Base-by-base conservation (phyloP, 2,797 vertebrate species). In the Carapus acus region DNA sequence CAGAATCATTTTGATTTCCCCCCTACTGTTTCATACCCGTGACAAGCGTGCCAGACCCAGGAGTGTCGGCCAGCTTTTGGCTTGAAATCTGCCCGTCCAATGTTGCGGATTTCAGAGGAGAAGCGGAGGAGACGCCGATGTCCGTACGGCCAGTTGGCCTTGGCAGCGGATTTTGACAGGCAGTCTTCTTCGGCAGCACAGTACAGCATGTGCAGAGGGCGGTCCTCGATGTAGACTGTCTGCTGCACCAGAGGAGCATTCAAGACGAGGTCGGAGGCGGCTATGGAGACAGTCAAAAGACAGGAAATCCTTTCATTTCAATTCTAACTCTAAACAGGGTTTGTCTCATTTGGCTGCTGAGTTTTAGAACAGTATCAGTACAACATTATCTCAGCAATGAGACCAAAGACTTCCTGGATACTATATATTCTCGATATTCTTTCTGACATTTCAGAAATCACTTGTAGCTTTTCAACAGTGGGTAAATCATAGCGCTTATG, bases 31-130 rank as follows among this genome's bases (percentile, higher is more conserved):
- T 33, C 31, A 33, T 88, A 99, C 96, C 92, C 91, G 2, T 99
- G 96, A 53, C 96, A 99, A 54, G 96, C 94, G 0, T 99, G 96
- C 96, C 96, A 99, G 69, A 99, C 90, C 96, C 96, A 99, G 15
- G 96, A 97, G 83, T 99, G 96, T 11, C 94, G 89, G 1, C 96
- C 94, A 0, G 94, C 93, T 71, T 97, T 98, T 23, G 96, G 96
- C 33, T 95, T 90, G 80, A 99, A 99, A 78, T 99, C 96, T 0
- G 96, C 93, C 0, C 95, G 89, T 2, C 96, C 96, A 1, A 91
- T 86, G 85, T 99, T 99, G 81, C 94, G 92, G 73, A 99, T 99
- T 88, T 98, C 92, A 2, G 95, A 98, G 69, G 96, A 98, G 89
- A 99, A 99, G 62, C 96, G 91, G 5, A 99, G 93, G 55, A 99